phyloP scores from a whole-genome alignment of 2,797 vertebrate species.

The Todus mexicanus region DNA sequence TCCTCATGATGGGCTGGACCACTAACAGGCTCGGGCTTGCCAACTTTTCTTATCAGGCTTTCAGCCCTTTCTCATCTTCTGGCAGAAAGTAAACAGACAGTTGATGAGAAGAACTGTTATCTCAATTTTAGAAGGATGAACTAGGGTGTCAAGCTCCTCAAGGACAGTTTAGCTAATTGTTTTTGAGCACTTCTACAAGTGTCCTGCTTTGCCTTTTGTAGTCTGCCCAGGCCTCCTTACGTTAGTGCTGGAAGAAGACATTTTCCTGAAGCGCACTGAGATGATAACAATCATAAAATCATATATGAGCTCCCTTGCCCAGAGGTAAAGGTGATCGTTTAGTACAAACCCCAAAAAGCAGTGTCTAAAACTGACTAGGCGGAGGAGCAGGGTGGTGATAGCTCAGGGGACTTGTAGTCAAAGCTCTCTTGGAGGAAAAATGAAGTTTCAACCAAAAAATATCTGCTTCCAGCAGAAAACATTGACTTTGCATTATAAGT shows the following conservation, averaged over 20 bases:
- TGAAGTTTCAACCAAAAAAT: neutral
- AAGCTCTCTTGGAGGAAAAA: neutral
- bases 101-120: neutral
- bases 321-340: neutral
- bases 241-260: neutral
- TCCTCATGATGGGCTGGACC: fast-evolving
- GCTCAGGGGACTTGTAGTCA: neutral
- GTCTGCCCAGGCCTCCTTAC: neutral
- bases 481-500: neutral
- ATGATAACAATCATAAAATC: neutral
- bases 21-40: neutral
- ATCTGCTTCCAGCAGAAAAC: neutral
- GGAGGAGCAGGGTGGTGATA: neutral
- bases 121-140: neutral
- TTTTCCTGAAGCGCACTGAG: neutral
- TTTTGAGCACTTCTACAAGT: neutral
- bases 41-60: neutral
- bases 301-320: neutral
- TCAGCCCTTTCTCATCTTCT: neutral
- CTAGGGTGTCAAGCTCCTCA: neutral
- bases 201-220: neutral
- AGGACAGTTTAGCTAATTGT: neutral
- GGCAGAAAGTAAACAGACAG: neutral
- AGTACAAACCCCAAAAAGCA: neutral
- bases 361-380: neutral